Evolutionary conservation across 2,113 vertebrate species (phyloP), one percentile per base, ranked within the genome.

Genomic region (Aphelocoma coerulescens): DNA sequence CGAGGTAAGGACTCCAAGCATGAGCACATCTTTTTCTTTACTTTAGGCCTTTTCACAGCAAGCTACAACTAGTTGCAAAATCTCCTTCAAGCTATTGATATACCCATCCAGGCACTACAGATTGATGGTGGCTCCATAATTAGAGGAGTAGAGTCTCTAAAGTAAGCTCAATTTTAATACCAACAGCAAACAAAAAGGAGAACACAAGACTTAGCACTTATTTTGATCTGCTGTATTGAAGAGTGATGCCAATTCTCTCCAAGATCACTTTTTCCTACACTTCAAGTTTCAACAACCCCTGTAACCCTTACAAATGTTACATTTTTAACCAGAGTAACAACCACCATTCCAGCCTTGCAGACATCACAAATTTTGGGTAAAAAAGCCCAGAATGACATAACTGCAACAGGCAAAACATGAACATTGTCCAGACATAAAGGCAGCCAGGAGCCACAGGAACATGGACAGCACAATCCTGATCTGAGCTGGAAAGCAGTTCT

Each of bases 211-310:
- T 27, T 21, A 7, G 8, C 24, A 54, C 8, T 19, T 63, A 6
- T 16, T n/a, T 10, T 20, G 18, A n/a, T 13, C 4, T 44, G 23
- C 59, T 54, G 43, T 16, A 33, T 6, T 37, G 6, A 72, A 43
- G 10, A 35, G 2, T 16, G 4, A 30, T 4, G 2, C 0, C 2
- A 17, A 11, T 28, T 81, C 44, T 21, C 24, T 21, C 24, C 51
- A 30, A 71, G 10, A 54, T 10, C 13, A 27, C 28, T 66, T 71
- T 19, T 16, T 35, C 41, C 22, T 62, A 13, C 2, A 5, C 39
- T 80, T 44, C 19, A 46, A 20, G 10, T 81, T 51, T 33, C 19
- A 43, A 43, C 11, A 52, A 32, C 3, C 19, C 5, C 48, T 41
- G 48, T 23, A 69, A 39, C 19, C 7, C 28, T 55, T n/a, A 37